Percentiles rank a stretch among this genome's conserved stretches.
These are phyloP conservation scores for Mesitornis unicolor DNA, from an alignment of 2,113 vertebrate genomes.

Conservation along the genomic window DNA sequence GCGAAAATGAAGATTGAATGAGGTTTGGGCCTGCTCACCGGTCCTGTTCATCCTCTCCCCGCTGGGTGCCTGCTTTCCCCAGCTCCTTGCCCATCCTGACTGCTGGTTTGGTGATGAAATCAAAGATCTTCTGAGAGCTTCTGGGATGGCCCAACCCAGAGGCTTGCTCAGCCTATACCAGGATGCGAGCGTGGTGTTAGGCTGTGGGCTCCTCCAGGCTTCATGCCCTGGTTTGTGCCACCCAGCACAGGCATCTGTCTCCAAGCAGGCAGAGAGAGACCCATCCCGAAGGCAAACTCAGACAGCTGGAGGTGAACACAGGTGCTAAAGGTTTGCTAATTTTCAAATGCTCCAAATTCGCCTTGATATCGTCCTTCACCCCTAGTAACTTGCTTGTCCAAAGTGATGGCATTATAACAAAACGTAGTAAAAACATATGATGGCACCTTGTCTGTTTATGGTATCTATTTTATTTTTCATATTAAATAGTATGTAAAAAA, in stretches of 20 bases:
- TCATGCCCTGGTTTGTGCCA: not conserved
- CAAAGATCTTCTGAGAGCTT: not conserved
- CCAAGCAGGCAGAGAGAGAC: accelerated
- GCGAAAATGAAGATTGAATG: not conserved
- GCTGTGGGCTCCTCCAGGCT: not conserved
- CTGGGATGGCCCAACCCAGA: accelerated
- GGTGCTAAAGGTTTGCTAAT: not conserved
- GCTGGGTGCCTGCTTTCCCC: too few relatives aligned
- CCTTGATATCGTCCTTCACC: accelerated
- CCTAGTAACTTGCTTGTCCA: accelerated
- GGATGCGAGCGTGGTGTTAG: accelerated
- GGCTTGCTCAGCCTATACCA: accelerated
- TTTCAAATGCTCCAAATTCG: not conserved
- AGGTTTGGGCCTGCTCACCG: not conserved
- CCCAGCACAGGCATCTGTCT: accelerated
- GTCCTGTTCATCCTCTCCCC: not conserved
- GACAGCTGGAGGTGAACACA: not conserved
- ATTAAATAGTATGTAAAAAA: not conserved
- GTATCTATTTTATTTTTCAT: not conserved
- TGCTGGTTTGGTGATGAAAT: not conserved
- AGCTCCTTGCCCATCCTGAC: accelerated
- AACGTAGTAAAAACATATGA: accelerated
- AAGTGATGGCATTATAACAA: not conserved
- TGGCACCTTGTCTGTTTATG: not conserved
- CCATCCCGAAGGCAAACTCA: not conserved